phyloP scores from a whole-genome alignment of 2,888 invertebrate species.

The Morinoia aosen region DNA sequence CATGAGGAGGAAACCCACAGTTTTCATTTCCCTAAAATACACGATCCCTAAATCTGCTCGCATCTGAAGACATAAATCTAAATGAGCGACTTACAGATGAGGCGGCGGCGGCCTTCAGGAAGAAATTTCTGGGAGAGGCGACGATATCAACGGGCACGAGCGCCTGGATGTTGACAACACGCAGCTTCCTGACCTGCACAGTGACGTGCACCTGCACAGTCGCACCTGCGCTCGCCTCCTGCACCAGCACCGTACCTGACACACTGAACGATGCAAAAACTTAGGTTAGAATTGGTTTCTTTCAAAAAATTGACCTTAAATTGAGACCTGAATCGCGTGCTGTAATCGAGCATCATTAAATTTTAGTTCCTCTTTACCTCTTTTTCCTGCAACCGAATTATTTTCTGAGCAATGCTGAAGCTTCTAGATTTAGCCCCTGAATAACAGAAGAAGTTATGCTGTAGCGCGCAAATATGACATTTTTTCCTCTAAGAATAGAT shows the following conservation, averaged over 20 bases:
- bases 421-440: no score
- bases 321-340: neutral
- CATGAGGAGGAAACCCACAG: neutral
- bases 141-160: neutral
- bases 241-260: slow-evolving; percentile 14
- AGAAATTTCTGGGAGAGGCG: neutral
- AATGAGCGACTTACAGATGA: neutral
- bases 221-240: slow-evolving; percentile 38
- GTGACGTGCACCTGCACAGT: slow-evolving; percentile 23
- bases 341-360: neutral
- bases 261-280: neutral
- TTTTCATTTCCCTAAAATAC: neutral
- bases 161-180: neutral
- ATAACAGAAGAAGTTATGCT: no score
- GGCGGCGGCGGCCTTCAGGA: neutral
- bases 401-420: neutral
- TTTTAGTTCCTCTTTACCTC: neutral
- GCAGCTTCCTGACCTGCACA: neutral
- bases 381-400: neutral
- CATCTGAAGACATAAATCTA: neutral
- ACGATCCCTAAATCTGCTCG: no score
- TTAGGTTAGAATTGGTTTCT: neutral
- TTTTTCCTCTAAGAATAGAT: no score
- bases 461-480: no score
- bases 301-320: neutral